Conservation (phyloP, 1,140 invertebrate species). For the Nebria ingens region DNA sequence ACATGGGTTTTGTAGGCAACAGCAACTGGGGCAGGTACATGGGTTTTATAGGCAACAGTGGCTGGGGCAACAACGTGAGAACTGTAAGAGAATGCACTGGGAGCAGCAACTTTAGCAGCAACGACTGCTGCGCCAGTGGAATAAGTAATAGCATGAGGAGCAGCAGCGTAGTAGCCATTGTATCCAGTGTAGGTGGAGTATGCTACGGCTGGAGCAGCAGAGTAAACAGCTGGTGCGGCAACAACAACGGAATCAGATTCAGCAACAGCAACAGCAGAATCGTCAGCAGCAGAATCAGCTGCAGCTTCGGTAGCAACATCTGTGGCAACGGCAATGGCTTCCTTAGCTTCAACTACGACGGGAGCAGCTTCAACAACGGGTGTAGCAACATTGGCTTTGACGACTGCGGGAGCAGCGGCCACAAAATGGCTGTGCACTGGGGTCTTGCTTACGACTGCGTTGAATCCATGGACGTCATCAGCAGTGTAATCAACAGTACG, state of each 20-base stretch:
- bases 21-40: background rate
- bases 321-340: slow-evolving; percentile 28
- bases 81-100: slow-evolving; percentile 17
- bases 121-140: slow-evolving; percentile 17
- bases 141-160: slow-evolving; percentile 27
- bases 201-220: slow-evolving; percentile 27
- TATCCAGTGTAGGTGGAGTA: slow-evolving; percentile 17
- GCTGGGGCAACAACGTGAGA: slow-evolving; percentile 22
- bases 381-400: slow-evolving; percentile 21
- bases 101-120: slow-evolving; percentile 20
- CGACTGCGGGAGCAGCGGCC: slow-evolving; percentile 31
- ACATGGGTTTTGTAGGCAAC: slow-evolving; percentile 18
- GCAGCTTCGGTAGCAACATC: slow-evolving; percentile 14
- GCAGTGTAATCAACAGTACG: slow-evolving; percentile 58
- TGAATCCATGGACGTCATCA: slow-evolving; percentile 42
- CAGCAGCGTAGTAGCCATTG: slow-evolving; percentile 17
- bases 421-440: slow-evolving; percentile 24
- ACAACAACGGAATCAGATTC: slow-evolving; percentile 20
- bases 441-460: slow-evolving; percentile 36
- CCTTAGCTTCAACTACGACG: slow-evolving; percentile 24
- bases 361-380: slow-evolving; percentile 25
- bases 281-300: slow-evolving; percentile 17
- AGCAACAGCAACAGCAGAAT: slow-evolving; percentile 19
- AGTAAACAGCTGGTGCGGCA: slow-evolving; percentile 22
- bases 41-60: slow-evolving; percentile 11